phyloP scores from a whole-genome alignment of 2,113 vertebrate species.

The Columba livia region DNA sequence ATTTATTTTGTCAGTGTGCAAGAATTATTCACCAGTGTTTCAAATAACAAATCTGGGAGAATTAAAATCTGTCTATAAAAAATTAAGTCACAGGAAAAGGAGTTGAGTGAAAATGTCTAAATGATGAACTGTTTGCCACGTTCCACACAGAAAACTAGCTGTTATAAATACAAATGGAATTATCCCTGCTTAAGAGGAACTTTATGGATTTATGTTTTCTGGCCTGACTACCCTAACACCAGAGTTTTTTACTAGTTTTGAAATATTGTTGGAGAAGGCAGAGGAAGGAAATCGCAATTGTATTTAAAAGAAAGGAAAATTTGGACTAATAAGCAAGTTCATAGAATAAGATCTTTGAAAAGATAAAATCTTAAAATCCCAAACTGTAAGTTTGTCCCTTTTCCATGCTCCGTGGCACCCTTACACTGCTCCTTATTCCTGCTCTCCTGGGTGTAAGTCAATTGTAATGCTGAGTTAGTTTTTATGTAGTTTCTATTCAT shows the following conservation, averaged over 20 bases:
- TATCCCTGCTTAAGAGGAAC: not conserved
- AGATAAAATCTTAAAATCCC: not conserved
- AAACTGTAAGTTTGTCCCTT: not conserved
- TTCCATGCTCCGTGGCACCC: rapidly evolving
- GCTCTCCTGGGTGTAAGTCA: not conserved
- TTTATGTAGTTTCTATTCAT: not conserved
- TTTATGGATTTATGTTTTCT: not conserved
- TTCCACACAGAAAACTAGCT: not conserved
- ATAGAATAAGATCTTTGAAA: not conserved
- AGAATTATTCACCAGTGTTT: not conserved
- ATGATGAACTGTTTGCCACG: not conserved
- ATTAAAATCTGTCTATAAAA: not conserved
- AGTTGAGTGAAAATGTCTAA: not conserved
- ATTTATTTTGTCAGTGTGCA: not conserved
- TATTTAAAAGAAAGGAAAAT: not conserved
- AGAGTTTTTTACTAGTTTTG: not conserved
- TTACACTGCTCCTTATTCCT: not conserved
- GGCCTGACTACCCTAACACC: not conserved
- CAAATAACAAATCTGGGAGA: not conserved
- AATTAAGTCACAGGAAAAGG: not conserved
- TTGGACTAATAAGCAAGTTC: not conserved
- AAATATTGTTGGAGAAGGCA: not conserved
- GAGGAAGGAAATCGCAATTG: not conserved
- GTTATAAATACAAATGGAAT: not conserved
- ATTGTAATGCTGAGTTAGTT: not conserved